Percentiles rank a stretch among this genome's conserved stretches.
Conservation (phyloP, 2,797 vertebrate species). For the Pantherophis vulpinus region DNA sequence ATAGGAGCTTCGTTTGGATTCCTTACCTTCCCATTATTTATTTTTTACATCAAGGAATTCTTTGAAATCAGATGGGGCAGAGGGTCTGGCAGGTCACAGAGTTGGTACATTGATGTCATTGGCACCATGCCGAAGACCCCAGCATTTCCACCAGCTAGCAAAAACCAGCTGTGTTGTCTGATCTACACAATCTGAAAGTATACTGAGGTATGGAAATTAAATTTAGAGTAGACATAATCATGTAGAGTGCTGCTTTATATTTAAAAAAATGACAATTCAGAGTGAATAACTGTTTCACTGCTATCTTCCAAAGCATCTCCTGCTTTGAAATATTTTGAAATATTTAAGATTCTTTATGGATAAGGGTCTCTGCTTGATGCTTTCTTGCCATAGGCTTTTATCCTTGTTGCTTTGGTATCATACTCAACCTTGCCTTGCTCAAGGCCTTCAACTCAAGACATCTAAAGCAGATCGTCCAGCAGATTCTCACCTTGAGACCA, state of each 20-base stretch:
- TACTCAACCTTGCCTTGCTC: background rate
- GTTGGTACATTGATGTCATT: background rate
- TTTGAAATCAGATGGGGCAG: background rate
- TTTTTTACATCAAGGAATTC: background rate
- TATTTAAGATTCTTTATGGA: background rate
- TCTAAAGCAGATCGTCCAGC: conserved; percentile 56
- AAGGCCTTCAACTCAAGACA: background rate
- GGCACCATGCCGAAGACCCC: background rate
- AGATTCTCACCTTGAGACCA: conserved; percentile 81
- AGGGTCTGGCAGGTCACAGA: background rate
- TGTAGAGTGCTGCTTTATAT: background rate
- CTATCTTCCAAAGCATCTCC: background rate
- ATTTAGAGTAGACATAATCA: background rate
- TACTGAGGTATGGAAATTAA: background rate
- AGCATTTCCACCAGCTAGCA: background rate
- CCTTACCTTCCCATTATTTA: background rate
- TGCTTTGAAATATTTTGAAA: background rate
- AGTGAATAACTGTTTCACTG: background rate
- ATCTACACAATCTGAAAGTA: background rate
- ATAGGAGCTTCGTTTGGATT: background rate
- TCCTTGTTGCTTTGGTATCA: background rate
- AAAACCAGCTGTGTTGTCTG: background rate
- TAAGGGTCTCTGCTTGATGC: background rate
- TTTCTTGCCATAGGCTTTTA: background rate
- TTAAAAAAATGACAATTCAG: background rate